Percentiles rank a stretch among this genome's conserved stretches.
Conservation (phyloP, 2,888 invertebrate genomes). For the Acleris sparsana region DNA sequence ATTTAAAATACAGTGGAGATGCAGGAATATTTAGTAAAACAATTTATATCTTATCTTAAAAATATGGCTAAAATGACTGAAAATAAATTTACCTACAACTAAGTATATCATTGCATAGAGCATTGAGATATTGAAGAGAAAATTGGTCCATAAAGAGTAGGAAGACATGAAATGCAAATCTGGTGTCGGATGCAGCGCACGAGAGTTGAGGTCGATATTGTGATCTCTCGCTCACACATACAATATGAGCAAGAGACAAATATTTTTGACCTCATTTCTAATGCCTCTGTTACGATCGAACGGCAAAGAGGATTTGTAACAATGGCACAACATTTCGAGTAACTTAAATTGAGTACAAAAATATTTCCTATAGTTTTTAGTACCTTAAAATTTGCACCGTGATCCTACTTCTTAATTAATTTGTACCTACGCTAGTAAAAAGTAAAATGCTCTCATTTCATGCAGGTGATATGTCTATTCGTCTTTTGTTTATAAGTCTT, state of each 20-base stretch:
- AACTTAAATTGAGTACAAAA: slow-evolving; percentile 52
- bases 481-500: slow-evolving; percentile 30
- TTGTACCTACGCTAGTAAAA: slow-evolving; percentile 35
- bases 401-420: slow-evolving; percentile 47
- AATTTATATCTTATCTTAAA: slow-evolving; percentile 43
- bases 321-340: slow-evolving; percentile 63
- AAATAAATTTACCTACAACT: slow-evolving; percentile 44
- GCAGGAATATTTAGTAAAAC: slow-evolving; percentile 41
- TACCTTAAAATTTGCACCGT: slow-evolving; percentile 55
- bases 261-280: no score
- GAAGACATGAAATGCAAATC: slow-evolving; percentile 49
- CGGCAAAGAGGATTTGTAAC: slow-evolving; percentile 43
- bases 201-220: background rate
- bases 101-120: slow-evolving; percentile 37
- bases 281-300: slow-evolving; percentile 37
- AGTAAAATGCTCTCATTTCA: slow-evolving; percentile 34
- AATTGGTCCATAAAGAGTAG: slow-evolving; percentile 35
- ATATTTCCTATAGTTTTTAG: slow-evolving; percentile 44
- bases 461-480: slow-evolving; percentile 33
- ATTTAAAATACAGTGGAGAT: slow-evolving; percentile 45
- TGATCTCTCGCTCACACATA: background rate
- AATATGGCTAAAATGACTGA: slow-evolving; percentile 59
- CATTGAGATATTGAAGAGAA: slow-evolving; percentile 31
- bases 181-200: slow-evolving; percentile 38
- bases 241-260: no score